These are phyloP conservation scores for Nomada hirtipes DNA, from an alignment of 2,888 invertebrate species.

Conservation along the genomic window DNA sequence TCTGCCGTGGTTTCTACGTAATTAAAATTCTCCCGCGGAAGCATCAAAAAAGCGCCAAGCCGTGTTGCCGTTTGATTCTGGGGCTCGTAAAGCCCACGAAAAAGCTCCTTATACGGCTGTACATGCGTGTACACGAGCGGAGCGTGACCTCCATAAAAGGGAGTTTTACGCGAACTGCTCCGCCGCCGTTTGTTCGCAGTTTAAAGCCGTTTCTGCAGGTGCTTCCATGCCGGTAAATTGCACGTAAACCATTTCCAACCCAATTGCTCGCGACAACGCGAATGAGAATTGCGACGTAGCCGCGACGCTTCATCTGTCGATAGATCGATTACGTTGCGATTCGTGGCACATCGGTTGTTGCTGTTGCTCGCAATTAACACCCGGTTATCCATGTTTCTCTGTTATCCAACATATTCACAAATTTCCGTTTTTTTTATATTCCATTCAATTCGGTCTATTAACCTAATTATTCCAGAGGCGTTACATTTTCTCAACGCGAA, in stretches of 20 bases:
- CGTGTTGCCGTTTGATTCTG: conserved; percentile 62
- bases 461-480: too few species aligned
- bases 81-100: conserved; percentile 47
- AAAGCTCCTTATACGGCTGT: conserved; percentile 56
- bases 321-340: neutral
- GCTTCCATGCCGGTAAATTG: conserved; percentile 48
- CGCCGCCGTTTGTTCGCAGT: conserved; percentile 49
- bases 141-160: conserved; percentile 59
- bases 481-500: too few species aligned
- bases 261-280: conserved; percentile 37
- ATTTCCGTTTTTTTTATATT: neutral
- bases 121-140: conserved; percentile 1
- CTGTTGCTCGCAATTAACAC: too few species aligned
- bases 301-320: neutral
- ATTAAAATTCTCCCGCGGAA: conserved; percentile 60
- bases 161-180: conserved; percentile 56
- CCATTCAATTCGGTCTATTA: neutral
- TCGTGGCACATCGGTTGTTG: neutral
- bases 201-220: conserved; percentile 61
- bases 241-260: conserved; percentile 49
- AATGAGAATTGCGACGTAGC: conserved; percentile 31
- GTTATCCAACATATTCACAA: neutral
- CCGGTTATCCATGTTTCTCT: too few species aligned
- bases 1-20: conserved; percentile 39
- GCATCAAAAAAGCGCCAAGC: conserved; percentile 40